Percentiles rank a stretch among this genome's conserved stretches.
phyloP scores from a whole-genome alignment of 2,113 vertebrate species.

The Thinocorus orbignyianus region DNA sequence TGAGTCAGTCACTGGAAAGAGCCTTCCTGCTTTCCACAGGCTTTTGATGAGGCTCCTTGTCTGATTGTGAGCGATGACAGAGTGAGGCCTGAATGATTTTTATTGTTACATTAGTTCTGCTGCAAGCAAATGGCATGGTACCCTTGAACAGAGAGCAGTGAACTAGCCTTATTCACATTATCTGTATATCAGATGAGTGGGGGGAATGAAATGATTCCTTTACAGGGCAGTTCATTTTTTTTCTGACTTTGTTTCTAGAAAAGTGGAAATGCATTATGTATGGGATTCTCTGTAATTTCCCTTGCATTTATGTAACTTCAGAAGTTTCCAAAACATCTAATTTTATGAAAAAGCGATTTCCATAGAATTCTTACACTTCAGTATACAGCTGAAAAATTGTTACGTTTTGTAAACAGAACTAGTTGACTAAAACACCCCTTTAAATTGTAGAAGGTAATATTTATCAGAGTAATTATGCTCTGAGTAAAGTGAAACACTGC shows the following conservation, averaged over 20 bases:
- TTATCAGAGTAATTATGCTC: not conserved
- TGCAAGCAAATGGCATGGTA: not conserved
- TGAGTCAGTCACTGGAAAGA: not conserved
- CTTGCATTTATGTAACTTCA: not conserved
- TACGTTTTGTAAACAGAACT: not conserved
- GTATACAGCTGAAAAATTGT: not conserved
- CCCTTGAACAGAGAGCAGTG: not conserved
- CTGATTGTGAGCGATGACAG: not conserved
- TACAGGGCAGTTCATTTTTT: not conserved
- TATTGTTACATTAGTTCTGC: not conserved
- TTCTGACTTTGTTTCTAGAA: not conserved
- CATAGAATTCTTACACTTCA: not conserved
- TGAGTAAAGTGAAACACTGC: not conserved
- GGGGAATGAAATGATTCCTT: not conserved
- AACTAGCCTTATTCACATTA: not conserved
- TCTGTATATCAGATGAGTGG: not conserved
- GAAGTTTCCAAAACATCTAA: not conserved
- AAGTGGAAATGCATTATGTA: not conserved
- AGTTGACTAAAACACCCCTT: not conserved
- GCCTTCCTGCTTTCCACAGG: fast-evolving
- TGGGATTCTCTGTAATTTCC: not conserved
- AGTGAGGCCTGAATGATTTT: not conserved
- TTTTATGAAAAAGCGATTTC: not conserved
- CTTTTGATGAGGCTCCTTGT: not conserved
- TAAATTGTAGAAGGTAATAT: not conserved